Conservation (phyloP, 2,113 vertebrate species). For the Chloebia gouldiae region DNA sequence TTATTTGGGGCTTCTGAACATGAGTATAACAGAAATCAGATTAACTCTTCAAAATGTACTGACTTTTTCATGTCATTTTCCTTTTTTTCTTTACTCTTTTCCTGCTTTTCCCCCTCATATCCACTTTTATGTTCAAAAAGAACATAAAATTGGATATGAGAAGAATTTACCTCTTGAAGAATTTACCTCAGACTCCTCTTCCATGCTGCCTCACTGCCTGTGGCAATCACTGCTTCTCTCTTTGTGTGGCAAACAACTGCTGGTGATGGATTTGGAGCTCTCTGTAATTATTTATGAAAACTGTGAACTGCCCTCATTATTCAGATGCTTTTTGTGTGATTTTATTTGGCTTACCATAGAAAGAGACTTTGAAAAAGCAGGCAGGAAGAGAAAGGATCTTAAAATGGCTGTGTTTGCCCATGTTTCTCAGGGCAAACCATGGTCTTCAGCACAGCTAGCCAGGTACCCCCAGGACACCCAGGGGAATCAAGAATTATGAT, state of each 20-base stretch:
- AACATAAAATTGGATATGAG: too few species aligned
- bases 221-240: neutral
- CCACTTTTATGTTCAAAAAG: neutral
- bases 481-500: neutral
- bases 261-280: conserved; percentile 31
- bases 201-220: neutral
- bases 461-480: neutral
- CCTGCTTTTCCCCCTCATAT: neutral
- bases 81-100: neutral
- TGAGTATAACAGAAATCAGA: neutral
- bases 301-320: conserved; percentile 43
- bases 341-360: conserved; percentile 24
- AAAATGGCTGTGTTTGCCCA: rapidly evolving
- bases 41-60: neutral
- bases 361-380: neutral
- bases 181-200: neutral
- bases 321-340: conserved; percentile 31
- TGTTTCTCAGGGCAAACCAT: neutral
- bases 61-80: neutral
- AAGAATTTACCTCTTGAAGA: neutral
- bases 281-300: conserved; percentile 62
- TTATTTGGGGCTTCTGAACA: neutral
- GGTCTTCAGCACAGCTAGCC: neutral
- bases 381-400: neutral
- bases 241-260: neutral